phyloP scores from a whole-genome alignment of 2,113 vertebrate species.

The Meriones unguiculatus region DNA sequence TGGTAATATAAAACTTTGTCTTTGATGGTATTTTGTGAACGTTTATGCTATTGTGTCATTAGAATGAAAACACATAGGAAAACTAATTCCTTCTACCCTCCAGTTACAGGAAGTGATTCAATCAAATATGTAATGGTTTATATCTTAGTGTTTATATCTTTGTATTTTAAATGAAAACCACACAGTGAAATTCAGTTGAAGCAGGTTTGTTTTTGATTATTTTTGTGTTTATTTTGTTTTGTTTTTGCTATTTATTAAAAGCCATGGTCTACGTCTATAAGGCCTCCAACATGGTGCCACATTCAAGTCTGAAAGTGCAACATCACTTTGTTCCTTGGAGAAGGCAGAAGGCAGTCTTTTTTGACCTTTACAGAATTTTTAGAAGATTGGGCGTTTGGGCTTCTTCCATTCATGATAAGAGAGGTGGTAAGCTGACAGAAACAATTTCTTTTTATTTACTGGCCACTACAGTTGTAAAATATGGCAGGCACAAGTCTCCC shows the following conservation, averaged over 20 bases:
- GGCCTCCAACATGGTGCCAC: not conserved
- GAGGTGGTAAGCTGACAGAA: slow-evolving; percentile 67
- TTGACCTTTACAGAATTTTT: slow-evolving; percentile 64
- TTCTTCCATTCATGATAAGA: slow-evolving; percentile 56
- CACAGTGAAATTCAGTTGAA: not conserved
- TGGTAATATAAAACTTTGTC: not conserved
- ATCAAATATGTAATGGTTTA: not conserved
- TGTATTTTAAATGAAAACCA: slow-evolving; percentile 21
- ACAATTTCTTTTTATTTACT: slow-evolving; percentile 80
- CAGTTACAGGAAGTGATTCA: not conserved
- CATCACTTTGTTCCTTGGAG: not conserved
- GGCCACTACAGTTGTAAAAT: slow-evolving; percentile 73
- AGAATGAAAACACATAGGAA: not conserved
- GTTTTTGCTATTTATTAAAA: slow-evolving; percentile 3
- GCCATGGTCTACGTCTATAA: not conserved
- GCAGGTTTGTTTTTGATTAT: not conserved
- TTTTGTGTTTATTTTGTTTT: no score
- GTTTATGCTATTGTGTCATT: not conserved
- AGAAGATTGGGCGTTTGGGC: slow-evolving; percentile 19
- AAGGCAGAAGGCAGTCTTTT: not conserved
- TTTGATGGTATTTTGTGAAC: not conserved
- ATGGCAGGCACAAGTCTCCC: slow-evolving; percentile 51
- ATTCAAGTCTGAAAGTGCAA: not conserved
- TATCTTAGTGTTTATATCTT: not conserved
- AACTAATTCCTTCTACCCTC: not conserved